Conservation (phyloP, 2,113 vertebrate species). For the Chaetodon auriga region DNA sequence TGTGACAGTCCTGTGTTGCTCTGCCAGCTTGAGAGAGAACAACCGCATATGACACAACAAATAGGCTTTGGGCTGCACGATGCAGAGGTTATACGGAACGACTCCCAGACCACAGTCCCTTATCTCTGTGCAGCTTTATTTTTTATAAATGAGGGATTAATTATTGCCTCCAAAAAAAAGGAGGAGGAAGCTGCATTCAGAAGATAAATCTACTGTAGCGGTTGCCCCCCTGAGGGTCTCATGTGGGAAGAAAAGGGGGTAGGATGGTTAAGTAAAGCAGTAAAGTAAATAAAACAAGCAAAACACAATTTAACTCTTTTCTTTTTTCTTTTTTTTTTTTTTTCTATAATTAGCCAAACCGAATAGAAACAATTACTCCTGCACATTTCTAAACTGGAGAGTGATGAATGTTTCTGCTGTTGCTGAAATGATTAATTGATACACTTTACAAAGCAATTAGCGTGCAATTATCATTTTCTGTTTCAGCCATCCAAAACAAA, state of each 20-base stretch:
- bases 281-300: constrained; percentile 59
- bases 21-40: constrained; percentile 54
- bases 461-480: constrained; percentile 55
- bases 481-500: constrained; percentile 65
- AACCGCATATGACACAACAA: constrained; percentile 60
- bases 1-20: constrained; percentile 48
- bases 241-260: constrained; percentile 8
- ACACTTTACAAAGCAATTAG: constrained; percentile 65
- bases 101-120: constrained; percentile 67
- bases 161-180: constrained; percentile 68
- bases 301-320: constrained; percentile 52
- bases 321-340: constrained; percentile 34
- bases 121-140: constrained; percentile 65
- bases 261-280: constrained; percentile 40
- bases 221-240: constrained; percentile 50
- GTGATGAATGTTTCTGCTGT: constrained; percentile 32
- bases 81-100: constrained; percentile 70
- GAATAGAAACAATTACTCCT: constrained; percentile 61
- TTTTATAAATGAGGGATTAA: constrained; percentile 77
- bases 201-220: constrained; percentile 77
- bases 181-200: constrained; percentile 70
- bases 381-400: constrained; percentile 40
- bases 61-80: constrained; percentile 55
- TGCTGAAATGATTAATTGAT: constrained; percentile 65
- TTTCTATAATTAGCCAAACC: constrained; percentile 62